Conservation (phyloP, 2,113 vertebrate genomes). For the Podarcis cretensis region DNA sequence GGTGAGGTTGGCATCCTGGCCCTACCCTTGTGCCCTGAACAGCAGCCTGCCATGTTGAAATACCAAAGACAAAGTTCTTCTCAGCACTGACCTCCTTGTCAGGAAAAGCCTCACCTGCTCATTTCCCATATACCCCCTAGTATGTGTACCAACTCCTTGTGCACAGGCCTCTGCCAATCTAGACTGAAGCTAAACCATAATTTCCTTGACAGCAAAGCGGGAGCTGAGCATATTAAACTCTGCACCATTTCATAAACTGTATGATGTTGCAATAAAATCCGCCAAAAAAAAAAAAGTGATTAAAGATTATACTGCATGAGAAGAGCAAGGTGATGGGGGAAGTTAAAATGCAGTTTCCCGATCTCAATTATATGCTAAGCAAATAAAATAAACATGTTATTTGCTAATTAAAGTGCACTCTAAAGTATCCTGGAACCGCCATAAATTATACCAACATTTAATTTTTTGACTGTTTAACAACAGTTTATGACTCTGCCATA, state of each 20-base stretch:
- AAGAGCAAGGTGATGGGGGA: slow-evolving; percentile 73
- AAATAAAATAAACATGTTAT: slow-evolving; percentile 80
- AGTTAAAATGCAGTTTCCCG: slow-evolving; percentile 70
- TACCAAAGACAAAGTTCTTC: neutral
- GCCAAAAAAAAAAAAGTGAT: slow-evolving; percentile 79
- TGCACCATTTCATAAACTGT: slow-evolving; percentile 66
- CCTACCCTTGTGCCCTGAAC: neutral
- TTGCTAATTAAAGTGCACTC: slow-evolving; percentile 80
- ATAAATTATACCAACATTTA: slow-evolving; percentile 78
- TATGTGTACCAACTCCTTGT: slow-evolving; percentile 50
- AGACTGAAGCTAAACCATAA: slow-evolving; percentile 65
- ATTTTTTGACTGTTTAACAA: slow-evolving; percentile 77
- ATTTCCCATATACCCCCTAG: neutral
- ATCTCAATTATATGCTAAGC: slow-evolving; percentile 76
- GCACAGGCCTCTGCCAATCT: slow-evolving; percentile 40
- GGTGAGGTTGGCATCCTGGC: too few relatives aligned
- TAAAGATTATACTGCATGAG: slow-evolving; percentile 77
- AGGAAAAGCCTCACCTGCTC: neutral
- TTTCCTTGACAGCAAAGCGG: slow-evolving; percentile 74
- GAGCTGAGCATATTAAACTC: slow-evolving; percentile 74
- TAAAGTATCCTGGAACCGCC: slow-evolving; percentile 71
- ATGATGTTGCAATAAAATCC: slow-evolving; percentile 78
- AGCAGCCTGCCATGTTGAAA: neutral
- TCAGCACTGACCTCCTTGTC: neutral
- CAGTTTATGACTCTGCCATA: slow-evolving; percentile 67